Evolutionary conservation across 2,888 invertebrate genomes (phyloP).

Genomic region (Tyria jacobaeae): DNA sequence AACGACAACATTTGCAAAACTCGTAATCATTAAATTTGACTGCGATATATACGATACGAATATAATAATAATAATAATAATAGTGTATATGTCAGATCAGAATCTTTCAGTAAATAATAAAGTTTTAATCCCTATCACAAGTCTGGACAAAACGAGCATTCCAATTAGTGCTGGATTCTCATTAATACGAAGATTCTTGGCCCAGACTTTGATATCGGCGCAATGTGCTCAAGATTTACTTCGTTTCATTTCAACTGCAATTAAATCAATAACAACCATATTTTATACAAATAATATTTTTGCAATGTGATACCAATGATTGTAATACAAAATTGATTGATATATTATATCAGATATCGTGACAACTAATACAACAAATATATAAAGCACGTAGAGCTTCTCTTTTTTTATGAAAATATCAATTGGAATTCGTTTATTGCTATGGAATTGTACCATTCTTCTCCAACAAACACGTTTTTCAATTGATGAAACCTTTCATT

Average conservation of each 20-base stretch:
- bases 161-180: conserved; percentile 82
- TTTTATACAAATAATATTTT: conserved; percentile 4
- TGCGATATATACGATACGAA: no score
- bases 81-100: conserved; percentile 43
- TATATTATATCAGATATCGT: neutral
- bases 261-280: conserved; percentile 15
- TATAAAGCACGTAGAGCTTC: conserved; percentile 8
- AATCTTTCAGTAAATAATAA: conserved; percentile 63
- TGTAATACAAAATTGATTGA: neutral
- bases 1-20: no score
- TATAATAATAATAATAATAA: conserved; percentile 42
- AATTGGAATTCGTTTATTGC: conserved; percentile 19
- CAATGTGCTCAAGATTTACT: conserved; percentile 79
- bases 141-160: conserved; percentile 73
- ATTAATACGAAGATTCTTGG: conserved; percentile 80
- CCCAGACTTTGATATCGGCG: conserved; percentile 75
- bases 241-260: conserved; percentile 62
- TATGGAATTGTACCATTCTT: conserved; percentile 11
- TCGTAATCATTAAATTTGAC: no score
- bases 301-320: neutral
- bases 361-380: conserved; percentile 9
- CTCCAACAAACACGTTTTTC: conserved; percentile 12
- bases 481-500: conserved; percentile 10
- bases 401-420: conserved; percentile 13
- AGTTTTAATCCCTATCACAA: conserved; percentile 69